Conservation (phyloP, 2,888 invertebrate species). For the Andrena marginata region DNA sequence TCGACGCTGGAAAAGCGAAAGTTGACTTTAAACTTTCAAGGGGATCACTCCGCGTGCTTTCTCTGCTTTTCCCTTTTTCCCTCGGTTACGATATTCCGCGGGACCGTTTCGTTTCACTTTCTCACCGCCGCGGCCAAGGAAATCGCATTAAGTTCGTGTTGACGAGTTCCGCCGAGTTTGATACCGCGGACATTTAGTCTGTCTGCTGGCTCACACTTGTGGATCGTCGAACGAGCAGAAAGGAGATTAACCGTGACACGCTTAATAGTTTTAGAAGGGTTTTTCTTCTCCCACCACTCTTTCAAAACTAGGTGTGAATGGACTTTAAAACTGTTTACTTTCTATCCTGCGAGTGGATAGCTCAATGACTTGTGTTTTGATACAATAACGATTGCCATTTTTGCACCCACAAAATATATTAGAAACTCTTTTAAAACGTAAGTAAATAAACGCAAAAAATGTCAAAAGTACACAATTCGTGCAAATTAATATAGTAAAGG, state of each 20-base stretch:
- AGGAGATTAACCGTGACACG: slow-evolving; percentile 25
- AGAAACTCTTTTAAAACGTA: no score
- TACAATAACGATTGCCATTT: no score
- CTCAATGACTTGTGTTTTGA: no score
- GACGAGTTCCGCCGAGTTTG: slow-evolving; percentile 34
- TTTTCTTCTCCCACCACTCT: background rate
- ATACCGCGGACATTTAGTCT: slow-evolving; percentile 9
- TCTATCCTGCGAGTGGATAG: no score
- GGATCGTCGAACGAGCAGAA: background rate
- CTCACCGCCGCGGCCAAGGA: slow-evolving; percentile 7
- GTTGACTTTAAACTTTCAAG: slow-evolving; percentile 83
- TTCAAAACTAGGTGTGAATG: background rate
- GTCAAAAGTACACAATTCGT: no score
- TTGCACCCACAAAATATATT: no score
- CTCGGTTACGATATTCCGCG: background rate
- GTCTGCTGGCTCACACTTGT: slow-evolving; percentile 3
- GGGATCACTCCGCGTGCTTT: slow-evolving; percentile 68
- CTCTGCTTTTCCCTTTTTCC: slow-evolving; percentile 5
- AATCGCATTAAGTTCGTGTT: slow-evolving; percentile 43
- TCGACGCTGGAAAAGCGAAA: slow-evolving; percentile 79
- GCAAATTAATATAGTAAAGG: no score
- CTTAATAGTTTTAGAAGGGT: background rate
- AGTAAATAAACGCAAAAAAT: no score
- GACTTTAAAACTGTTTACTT: no score
- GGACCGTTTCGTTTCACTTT: background rate